Evolutionary conservation across 2,797 vertebrate species (phyloP).

Genomic region (Kryptolebias ocellatus): DNA sequence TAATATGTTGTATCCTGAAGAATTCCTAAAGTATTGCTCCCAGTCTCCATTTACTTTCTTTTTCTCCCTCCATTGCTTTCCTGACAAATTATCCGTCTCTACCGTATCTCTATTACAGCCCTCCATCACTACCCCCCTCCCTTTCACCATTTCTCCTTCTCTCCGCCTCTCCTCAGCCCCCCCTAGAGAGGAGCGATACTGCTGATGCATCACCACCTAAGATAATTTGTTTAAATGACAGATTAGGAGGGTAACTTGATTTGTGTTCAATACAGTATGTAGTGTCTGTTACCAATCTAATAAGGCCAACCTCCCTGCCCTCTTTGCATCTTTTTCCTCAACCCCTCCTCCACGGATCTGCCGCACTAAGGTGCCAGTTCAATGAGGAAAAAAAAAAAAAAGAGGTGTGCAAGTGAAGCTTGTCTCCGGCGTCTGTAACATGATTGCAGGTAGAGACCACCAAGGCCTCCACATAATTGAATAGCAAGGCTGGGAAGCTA

Average conservation of each 20-base stretch:
- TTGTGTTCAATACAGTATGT: slow-evolving; percentile 78
- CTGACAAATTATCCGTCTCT: slow-evolving; percentile 63
- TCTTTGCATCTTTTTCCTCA: slow-evolving; percentile 29
- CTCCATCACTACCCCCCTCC: slow-evolving; percentile 40
- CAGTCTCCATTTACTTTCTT: slow-evolving; percentile 25
- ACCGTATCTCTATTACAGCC: slow-evolving; percentile 68
- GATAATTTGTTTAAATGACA: slow-evolving; percentile 85
- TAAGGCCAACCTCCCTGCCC: slow-evolving; percentile 58
- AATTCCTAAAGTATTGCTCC: slow-evolving; percentile 11
- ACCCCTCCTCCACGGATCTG: slow-evolving; percentile 48
- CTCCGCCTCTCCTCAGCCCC: slow-evolving; percentile 44
- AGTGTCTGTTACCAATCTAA: slow-evolving; percentile 80
- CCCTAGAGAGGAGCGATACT: slow-evolving; percentile 61
- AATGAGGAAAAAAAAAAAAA: slow-evolving; percentile 33
- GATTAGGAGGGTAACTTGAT: slow-evolving; percentile 80
- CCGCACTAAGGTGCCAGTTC: slow-evolving; percentile 50
- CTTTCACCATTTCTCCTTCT: slow-evolving; percentile 43
- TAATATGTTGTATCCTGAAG: slow-evolving; percentile 8
- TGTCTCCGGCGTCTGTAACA: slow-evolving; percentile 67
- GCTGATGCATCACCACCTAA: slow-evolving; percentile 78
- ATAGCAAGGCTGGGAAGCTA: slow-evolving; percentile 67
- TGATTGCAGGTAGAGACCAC: slow-evolving; percentile 64
- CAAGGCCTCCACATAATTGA: slow-evolving; percentile 75
- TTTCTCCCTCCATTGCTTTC: slow-evolving; percentile 34
- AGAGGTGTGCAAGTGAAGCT: slow-evolving; percentile 18